These are phyloP conservation scores for Micrasema minimum DNA, from an alignment of 1,140 invertebrate genomes.

Conservation along the genomic window DNA sequence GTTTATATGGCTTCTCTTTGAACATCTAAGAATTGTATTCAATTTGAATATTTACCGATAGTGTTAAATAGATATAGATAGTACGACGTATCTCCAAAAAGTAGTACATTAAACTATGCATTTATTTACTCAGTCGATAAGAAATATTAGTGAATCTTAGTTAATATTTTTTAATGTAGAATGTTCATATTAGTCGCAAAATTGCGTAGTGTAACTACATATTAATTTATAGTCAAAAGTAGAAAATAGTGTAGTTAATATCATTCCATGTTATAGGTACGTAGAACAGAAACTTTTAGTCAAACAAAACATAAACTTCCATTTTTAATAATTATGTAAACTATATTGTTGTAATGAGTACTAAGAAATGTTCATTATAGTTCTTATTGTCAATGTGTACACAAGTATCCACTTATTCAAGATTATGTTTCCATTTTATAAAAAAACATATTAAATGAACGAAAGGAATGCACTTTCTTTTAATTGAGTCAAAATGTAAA, in stretches of 20 bases:
- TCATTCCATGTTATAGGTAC: conserved; percentile 35
- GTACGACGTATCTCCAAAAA: conserved; percentile 39
- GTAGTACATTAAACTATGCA: conserved; percentile 31
- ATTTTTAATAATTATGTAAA: conserved; percentile 3
- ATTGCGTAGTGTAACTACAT: conserved; percentile 42
- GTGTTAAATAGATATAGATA: conserved; percentile 31
- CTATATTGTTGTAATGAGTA: neutral
- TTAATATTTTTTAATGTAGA: conserved; percentile 32
- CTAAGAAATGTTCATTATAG: neutral
- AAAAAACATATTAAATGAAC: too few relatives aligned
- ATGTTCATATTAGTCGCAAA: conserved; percentile 26
- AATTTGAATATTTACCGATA: conserved; percentile 9
- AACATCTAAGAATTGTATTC: too few relatives aligned
- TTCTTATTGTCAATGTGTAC: conserved; percentile 9
- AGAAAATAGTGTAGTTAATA: conserved; percentile 36
- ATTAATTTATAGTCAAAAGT: conserved; percentile 41
- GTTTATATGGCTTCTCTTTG: neutral
- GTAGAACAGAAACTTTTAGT: conserved; percentile 9
- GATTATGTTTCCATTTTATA: too few relatives aligned
- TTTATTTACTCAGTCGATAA: conserved; percentile 20
- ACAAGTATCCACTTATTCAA: too few relatives aligned
- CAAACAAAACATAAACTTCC: conserved; percentile 21
- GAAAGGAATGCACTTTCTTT: too few relatives aligned
- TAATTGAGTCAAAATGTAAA: too few relatives aligned
- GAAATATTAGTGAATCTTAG: conserved; percentile 23